Conservation (phyloP, 37 sponge, comb jelly and placozoan species). For the Beroe ovata region DNA sequence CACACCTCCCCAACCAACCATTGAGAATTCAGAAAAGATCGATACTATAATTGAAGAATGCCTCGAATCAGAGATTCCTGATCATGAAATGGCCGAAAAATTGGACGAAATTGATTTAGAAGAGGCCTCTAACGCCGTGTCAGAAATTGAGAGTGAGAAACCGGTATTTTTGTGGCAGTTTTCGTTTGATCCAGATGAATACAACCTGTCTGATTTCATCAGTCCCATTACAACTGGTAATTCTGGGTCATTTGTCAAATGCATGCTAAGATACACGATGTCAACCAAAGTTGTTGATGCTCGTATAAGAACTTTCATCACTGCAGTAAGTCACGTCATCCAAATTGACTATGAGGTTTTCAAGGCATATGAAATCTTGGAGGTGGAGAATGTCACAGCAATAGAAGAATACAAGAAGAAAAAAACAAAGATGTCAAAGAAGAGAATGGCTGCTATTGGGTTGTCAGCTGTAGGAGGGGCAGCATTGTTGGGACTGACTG, state of each 20-base stretch:
- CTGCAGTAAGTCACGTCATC: neutral
- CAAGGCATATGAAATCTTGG: neutral
- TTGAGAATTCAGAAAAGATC: neutral
- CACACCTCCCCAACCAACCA: neutral
- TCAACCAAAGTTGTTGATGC: neutral
- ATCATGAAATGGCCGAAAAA: neutral
- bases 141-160: neutral
- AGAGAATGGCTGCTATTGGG: conserved; percentile 34
- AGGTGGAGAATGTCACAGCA: neutral
- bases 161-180: conserved; percentile 44
- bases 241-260: neutral
- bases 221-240: neutral
- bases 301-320: conserved; percentile 28
- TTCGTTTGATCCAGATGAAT: conserved; percentile 15
- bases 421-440: neutral
- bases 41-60: neutral
- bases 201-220: neutral
- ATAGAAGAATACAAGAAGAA: conserved; percentile 22
- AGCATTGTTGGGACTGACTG: conserved; percentile 10
- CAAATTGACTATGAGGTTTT: neutral
- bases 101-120: neutral
- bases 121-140: neutral
- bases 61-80: neutral
- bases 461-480: conserved; percentile 42
- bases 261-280: neutral